Percentiles rank a stretch among this genome's conserved stretches.
These are phyloP conservation scores for Oceanites oceanicus DNA, from an alignment of 2,113 vertebrate species.

Conservation along the genomic window DNA sequence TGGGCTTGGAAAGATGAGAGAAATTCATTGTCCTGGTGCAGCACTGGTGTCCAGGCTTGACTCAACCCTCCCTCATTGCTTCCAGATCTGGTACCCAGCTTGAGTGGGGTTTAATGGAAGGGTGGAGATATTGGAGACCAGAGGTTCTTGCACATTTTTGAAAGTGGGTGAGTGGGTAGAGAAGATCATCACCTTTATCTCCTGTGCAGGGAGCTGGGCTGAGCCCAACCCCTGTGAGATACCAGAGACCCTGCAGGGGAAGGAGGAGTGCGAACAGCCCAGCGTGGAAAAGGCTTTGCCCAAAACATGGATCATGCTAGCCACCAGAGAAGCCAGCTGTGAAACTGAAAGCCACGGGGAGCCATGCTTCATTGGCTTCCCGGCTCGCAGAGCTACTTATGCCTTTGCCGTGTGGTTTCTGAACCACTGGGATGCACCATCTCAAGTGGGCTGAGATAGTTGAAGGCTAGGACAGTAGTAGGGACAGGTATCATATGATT, in stretches of 20 bases:
- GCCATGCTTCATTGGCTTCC: neutral
- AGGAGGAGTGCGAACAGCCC: neutral
- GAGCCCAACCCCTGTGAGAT: neutral
- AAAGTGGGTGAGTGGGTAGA: neutral
- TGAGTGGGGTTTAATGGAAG: neutral
- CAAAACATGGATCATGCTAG: neutral
- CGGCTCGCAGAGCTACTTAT: neutral
- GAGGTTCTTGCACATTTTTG: neutral
- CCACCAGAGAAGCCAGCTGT: neutral
- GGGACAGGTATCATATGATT: neutral
- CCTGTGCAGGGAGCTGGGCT: neutral
- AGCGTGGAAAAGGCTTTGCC: neutral
- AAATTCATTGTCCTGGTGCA: neutral
- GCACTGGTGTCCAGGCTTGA: neutral
- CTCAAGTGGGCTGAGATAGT: neutral
- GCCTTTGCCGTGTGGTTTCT: neutral
- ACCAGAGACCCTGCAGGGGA: neutral
- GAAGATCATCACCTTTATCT: neutral
- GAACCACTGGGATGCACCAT: neutral
- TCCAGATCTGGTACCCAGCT: neutral
- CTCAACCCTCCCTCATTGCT: accelerated
- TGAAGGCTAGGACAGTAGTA: neutral
- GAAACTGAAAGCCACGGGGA: neutral
- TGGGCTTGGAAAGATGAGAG: neutral
- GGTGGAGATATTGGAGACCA: neutral